A percentile compares a stretch with the other conserved stretches of the same genome.
Conservation (phyloP, 2,888 invertebrate genomes). For the Eristalis tenax region DNA sequence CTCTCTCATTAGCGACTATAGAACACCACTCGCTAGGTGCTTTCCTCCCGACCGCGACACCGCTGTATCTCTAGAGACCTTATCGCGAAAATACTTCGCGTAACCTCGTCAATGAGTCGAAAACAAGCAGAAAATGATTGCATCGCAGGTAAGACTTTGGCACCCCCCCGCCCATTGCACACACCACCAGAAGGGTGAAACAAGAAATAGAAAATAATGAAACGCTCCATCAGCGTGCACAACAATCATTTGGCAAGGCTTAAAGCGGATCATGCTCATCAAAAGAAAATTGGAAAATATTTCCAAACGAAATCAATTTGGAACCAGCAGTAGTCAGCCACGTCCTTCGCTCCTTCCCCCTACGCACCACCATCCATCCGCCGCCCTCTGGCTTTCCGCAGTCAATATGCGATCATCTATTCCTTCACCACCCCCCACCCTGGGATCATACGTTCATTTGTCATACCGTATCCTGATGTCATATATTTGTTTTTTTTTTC, state of each 20-base stretch:
- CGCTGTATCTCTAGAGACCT: neutral
- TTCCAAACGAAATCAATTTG: slow-evolving; percentile 55
- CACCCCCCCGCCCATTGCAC: no score
- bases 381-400: slow-evolving; percentile 4
- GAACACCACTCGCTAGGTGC: neutral
- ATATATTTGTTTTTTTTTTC: no score
- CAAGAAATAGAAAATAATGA: neutral
- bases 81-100: neutral
- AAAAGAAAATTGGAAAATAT: slow-evolving; percentile 61
- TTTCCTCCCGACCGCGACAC: no score
- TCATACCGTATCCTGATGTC: neutral
- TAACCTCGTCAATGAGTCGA: neutral
- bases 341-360: neutral
- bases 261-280: slow-evolving; percentile 41
- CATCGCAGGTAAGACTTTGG: neutral
- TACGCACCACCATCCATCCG: neutral
- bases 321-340: slow-evolving; percentile 8
- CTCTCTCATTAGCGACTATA: neutral
- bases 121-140: neutral
- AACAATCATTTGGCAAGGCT: slow-evolving; percentile 38
- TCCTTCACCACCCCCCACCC: neutral
- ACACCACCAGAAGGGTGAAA: no score
- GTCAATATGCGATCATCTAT: slow-evolving; percentile 47
- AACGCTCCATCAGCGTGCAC: slow-evolving; percentile 1
- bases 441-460: neutral